phyloP scores from a whole-genome alignment of 1,140 invertebrate genomes.

The Andrena cerasifolii region DNA sequence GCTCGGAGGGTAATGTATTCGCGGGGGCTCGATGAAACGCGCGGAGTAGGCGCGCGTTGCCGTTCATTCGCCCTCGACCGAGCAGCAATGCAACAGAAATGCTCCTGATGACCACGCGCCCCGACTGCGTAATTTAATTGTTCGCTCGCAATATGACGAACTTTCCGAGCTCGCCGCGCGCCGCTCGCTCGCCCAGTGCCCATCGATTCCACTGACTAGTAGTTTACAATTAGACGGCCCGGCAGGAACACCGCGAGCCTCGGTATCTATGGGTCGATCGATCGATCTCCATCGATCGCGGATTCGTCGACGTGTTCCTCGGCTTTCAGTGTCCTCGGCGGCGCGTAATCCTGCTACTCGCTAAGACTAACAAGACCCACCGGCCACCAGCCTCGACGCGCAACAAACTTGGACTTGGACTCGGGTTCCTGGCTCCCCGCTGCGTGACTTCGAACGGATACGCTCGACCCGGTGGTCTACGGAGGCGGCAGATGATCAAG shows the following conservation, averaged over 20 bases:
- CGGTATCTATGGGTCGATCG: background rate
- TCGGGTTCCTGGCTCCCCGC: background rate
- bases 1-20: constrained; percentile 59
- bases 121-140: constrained; percentile 57
- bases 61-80: constrained; percentile 36
- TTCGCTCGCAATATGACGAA: constrained; percentile 50
- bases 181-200: background rate
- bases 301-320: background rate
- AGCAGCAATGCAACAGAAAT: constrained; percentile 23
- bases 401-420: background rate
- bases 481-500: constrained; percentile 25
- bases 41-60: background rate
- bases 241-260: background rate
- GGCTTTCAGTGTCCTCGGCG: too few species aligned
- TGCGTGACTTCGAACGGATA: background rate
- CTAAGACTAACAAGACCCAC: too few species aligned
- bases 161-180: constrained; percentile 25
- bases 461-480: constrained; percentile 16
- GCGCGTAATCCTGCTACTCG: too few species aligned
- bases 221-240: constrained; percentile 1
- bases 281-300: constrained; percentile 9
- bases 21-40: constrained; percentile 44
- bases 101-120: constrained; percentile 49
- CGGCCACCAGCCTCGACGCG: background rate
- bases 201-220: background rate